phyloP scores from a whole-genome alignment of 2,888 invertebrate genomes.

The Hoplodrina blanda region DNA sequence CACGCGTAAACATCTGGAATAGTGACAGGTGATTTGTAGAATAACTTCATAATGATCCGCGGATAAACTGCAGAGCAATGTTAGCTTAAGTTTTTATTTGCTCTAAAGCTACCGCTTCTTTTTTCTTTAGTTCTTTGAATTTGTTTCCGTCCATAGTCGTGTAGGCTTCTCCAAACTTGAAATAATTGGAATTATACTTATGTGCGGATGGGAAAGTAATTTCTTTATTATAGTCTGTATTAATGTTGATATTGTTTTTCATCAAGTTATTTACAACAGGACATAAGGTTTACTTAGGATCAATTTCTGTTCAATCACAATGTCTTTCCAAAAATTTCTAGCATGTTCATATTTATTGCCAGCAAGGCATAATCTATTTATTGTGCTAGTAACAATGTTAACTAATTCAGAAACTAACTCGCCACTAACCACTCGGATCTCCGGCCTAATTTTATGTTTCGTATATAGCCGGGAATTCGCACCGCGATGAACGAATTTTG shows the following conservation, averaged over 20 bases:
- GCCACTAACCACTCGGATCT: slow-evolving; percentile 21
- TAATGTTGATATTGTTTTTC: neutral
- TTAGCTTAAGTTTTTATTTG: slow-evolving; percentile 20
- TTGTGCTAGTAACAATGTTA: slow-evolving; percentile 31
- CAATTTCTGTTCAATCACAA: neutral
- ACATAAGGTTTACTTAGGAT: neutral
- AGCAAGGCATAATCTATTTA: slow-evolving; percentile 28
- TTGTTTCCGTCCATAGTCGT: neutral
- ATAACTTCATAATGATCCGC: slow-evolving; percentile 44
- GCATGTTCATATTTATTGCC: slow-evolving; percentile 19
- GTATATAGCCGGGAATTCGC: slow-evolving; percentile 32
- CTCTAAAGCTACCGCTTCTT: neutral
- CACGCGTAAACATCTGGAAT: slow-evolving; percentile 55
- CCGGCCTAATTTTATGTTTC: slow-evolving; percentile 43
- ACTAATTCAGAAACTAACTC: slow-evolving; percentile 47
- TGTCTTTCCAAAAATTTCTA: neutral
- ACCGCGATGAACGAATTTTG: slow-evolving; percentile 41
- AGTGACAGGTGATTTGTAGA: slow-evolving; percentile 52
- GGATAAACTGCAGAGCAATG: slow-evolving; percentile 28
- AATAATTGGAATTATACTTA: neutral
- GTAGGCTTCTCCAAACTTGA: neutral
- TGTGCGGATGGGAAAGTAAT: neutral
- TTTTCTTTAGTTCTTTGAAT: neutral
- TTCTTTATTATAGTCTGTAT: neutral
- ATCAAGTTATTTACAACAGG: neutral